Base-by-base conservation (phyloP, 1,140 invertebrate species). In the Rhynchophorus ferrugineus region DNA sequence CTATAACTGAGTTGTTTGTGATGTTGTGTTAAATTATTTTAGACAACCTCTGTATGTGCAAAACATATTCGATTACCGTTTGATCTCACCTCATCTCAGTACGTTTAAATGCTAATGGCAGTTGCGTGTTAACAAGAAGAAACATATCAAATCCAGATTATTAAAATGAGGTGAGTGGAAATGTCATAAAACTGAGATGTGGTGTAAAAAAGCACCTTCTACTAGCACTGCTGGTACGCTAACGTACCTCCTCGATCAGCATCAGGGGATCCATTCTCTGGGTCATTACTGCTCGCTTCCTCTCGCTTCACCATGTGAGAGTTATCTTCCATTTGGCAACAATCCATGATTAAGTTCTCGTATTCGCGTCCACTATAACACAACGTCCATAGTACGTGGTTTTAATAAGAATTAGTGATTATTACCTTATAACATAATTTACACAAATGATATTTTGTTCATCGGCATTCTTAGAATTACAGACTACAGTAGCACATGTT, bases 391-490 rank as follows among this genome's bases (percentile, higher is more conserved):
- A n/a, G n/a, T n/a, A n/a, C n/a, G n/a, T n/a, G n/a, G n/a, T n/a
- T n/a, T n/a, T n/a, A n/a, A n/a, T n/a, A n/a, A n/a, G n/a, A n/a
- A n/a, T n/a, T n/a, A 54, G 16, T 21, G 18, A n/a, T 38, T 13
- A 58, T 44, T 75, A 91, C 87, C 87, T 91, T 61, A 93, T 84
- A 46, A 96, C 89, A 71, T 95, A 95, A 75, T 95, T 95, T 52
- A 96, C 89, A 66, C 90, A 95, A 54, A 95, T 95, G 54, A 96
- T 92, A 69, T 91, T 95, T 71, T 95, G 91, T 67, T 96, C 92
- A 53, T 98, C 91, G 2, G 89, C 84, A 63, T 93, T 96, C 73
- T 95, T 96, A 6, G 87, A 85, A 67, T 87, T 95, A 72, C 90
- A 95, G 35, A 98, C 91, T 6, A 97, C 89, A 0, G 93, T 97